Base-by-base conservation (phyloP, 2,797 vertebrate species). In the Harpagifer antarcticus region DNA sequence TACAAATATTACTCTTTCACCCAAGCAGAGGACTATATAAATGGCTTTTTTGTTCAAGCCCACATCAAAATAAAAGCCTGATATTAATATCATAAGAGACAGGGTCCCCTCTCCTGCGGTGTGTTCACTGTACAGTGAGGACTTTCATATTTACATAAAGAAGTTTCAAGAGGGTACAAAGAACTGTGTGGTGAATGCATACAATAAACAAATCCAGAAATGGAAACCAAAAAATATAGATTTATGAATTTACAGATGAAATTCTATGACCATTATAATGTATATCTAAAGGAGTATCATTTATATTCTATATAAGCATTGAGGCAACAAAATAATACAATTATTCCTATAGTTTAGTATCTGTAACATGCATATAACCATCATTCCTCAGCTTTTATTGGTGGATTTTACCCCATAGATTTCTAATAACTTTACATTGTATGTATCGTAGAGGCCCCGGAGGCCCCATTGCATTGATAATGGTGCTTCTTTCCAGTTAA, bases 1-100 rank as follows among this genome's bases (percentile, higher is more conserved):
- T 93, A 93, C 90, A 94, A 88, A 91, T 93, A 82, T 92, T 87
- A 90, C 77, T 68, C 43, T 89, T 72, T 75, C 55, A 82, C 70
- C 71, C 62, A 74, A 88, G 74, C 54, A 71, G 55, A 70, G 71
- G 79, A 78, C 79, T 84, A 78, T 86, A 56, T 82, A 88, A 80
- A 86, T 56, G 43, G 45, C 47, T 43, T 74, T 72, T 85, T 82
- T 70, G 47, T 42, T 69, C 72, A 55, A 72, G 27, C 67, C 63
- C 49, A 57, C 59, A 63, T 73, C 37, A 69, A 88, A 85, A 74
- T 42, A 72, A 79, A 78, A 72, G 70, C 42, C 19, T 63, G 44
- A 66, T 47, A 54, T 47, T 66, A n/a, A 70, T 68, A 76, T 76
- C 49, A 74, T 42, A 9, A 57, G 63, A 59, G 47, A 68, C 31